Conservation (phyloP, 2,888 invertebrate genomes). For the Acrobasis suavella region DNA sequence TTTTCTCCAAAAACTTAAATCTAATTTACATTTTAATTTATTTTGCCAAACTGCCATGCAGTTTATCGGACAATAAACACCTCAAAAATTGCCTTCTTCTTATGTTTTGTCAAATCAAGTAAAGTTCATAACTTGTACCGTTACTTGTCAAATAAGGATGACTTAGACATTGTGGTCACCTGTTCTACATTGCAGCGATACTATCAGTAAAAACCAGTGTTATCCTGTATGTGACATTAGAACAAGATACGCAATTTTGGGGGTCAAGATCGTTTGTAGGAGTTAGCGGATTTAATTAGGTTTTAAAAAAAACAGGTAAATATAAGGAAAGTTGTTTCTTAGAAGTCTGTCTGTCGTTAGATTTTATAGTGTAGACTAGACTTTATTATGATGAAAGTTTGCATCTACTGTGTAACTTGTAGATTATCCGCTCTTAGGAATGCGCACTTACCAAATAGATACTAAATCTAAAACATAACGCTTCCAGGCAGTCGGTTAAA, state of each 20-base stretch:
- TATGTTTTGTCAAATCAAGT: neutral
- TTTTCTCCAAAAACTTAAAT: too few relatives aligned
- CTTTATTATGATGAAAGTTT: neutral
- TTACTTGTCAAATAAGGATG: conserved; percentile 13
- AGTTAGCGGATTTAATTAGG: conserved; percentile 2
- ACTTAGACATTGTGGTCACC: conserved; percentile 22
- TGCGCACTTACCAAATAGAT: too few relatives aligned
- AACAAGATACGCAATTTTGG: conserved; percentile 8
- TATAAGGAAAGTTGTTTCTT: neutral
- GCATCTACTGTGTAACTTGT: neutral
- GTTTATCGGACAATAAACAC: too few relatives aligned
- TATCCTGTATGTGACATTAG: conserved; percentile 21
- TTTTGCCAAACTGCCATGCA: too few relatives aligned
- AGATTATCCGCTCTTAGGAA: too few relatives aligned
- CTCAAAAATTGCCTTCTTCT: too few relatives aligned
- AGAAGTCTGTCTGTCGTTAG: neutral
- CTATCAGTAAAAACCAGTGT: conserved; percentile 19
- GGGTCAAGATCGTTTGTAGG: neutral
- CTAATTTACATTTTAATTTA: too few relatives aligned
- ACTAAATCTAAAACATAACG: too few relatives aligned
- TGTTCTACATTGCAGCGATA: conserved; percentile 22
- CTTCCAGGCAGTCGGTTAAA: too few relatives aligned
- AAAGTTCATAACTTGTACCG: conserved; percentile 11
- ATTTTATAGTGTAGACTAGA: neutral
- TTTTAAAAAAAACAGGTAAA: neutral